Base-by-base conservation (phyloP, 2,797 vertebrate genomes). In the Pelodytes ibericus region DNA sequence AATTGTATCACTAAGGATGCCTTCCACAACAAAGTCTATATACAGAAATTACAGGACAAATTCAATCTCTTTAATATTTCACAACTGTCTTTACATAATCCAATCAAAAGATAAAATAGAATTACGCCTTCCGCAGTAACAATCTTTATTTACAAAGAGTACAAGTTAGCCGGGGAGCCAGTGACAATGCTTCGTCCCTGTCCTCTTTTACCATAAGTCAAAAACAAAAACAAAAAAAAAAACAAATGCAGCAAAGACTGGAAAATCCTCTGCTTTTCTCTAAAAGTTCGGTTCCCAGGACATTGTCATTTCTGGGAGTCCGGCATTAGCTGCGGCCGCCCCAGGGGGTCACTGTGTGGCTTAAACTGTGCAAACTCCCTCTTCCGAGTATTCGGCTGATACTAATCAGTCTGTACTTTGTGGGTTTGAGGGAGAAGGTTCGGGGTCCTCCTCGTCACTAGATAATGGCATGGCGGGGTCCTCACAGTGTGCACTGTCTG, bases 51-150 rank as follows among this genome's bases (percentile, higher is more conserved):
- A 47, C 30, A 30, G 41, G 39, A 44, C 1, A 25, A 5, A 57
- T 53, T 61, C 36, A 25, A 59, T 49, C 83, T 82, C 85, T 89
- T 93, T 90, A 91, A 90, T 92, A 89, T 87, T 84, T 87, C 90
- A 89, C 87, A 89, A 89, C 82, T 2, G 4, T 68, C 88, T 89
- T 76, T 89, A 90, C 89, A 92, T 90, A 89, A 92, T 91, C 86
- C 85, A 88, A 90, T 84, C 83, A 83, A 88, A 89, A 90, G 87
- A 88, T 89, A 92, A 83, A 83, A 90, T 89, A 86, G 86, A 90
- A 84, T 87, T 86, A 89, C 87, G 86, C 90, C 82, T 88, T 86
- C 83, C 86, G 84, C 85, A 88, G 86, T 82, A 89, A 89, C 80
- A 87, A 84, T 79, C 83, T 83, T 65, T 90, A 89, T 90, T 86